A percentile compares a stretch with the other conserved stretches of the same genome.
Evolutionary conservation across 2,797 vertebrate genomes (phyloP).

Genomic region (Paguma larvata): DNA sequence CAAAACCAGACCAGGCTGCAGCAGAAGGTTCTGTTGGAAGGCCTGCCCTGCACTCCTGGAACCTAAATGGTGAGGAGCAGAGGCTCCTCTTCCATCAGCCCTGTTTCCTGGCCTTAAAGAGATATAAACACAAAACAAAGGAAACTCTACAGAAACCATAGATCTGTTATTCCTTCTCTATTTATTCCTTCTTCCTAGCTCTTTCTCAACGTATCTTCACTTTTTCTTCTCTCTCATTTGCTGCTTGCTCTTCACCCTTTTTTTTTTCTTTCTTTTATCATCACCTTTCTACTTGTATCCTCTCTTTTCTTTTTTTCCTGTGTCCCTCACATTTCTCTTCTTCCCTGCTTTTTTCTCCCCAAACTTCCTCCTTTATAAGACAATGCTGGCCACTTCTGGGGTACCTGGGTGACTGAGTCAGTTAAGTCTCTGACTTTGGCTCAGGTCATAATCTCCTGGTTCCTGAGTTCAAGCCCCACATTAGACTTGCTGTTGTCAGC

Average conservation of each 20-base stretch:
- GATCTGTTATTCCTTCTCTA: not conserved
- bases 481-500: no score
- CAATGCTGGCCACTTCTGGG: not conserved
- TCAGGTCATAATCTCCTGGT: no score
- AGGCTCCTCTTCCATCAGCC: not conserved
- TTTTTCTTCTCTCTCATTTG: not conserved
- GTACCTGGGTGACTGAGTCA: no score
- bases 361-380: not conserved
- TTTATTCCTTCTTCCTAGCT: not conserved
- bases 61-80: not conserved
- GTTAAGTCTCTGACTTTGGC: no score
- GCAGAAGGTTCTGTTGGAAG: not conserved
- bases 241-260: not conserved
- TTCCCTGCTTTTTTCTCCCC: not conserved
- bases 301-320: not conserved
- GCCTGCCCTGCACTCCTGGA: no score
- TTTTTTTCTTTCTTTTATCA: not conserved
- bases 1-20: no score
- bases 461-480: no score
- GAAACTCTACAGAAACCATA: not conserved
- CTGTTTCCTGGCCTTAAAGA: not conserved
- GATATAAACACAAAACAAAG: not conserved
- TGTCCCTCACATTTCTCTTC: not conserved
- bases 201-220: not conserved
- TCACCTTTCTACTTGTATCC: not conserved